These are phyloP conservation scores for Apteryx mantelli DNA, from an alignment of 2,113 vertebrate species.

Conservation along the genomic window DNA sequence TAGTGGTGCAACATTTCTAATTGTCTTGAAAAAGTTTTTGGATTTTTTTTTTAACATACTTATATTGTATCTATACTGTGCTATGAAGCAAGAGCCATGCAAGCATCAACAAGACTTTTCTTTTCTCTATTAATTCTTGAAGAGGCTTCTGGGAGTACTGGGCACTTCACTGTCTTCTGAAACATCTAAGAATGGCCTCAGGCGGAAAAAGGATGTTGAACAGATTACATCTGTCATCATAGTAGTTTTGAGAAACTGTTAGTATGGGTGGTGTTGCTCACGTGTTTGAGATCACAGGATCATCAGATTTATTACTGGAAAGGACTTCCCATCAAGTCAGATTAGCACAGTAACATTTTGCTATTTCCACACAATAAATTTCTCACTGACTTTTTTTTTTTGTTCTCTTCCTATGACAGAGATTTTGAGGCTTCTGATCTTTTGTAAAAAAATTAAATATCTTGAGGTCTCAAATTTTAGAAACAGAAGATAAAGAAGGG, in stretches of 20 bases:
- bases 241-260: neutral
- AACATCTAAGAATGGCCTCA: neutral
- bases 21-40: neutral
- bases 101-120: neutral
- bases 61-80: neutral
- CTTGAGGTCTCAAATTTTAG: neutral
- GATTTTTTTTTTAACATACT: neutral
- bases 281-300: neutral
- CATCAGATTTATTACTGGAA: neutral
- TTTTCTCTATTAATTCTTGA: neutral
- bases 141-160: neutral
- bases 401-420: neutral
- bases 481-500: neutral
- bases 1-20: neutral
- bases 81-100: neutral
- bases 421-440: neutral
- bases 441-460: neutral
- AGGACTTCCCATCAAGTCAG: neutral
- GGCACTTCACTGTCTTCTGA: neutral
- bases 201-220: neutral
- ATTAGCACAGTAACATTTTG: neutral
- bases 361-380: neutral
- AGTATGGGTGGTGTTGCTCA: neutral
- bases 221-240: neutral
- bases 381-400: neutral